phyloP scores from a whole-genome alignment of 1,140 invertebrate genomes.

The Diorhabda elongata region DNA sequence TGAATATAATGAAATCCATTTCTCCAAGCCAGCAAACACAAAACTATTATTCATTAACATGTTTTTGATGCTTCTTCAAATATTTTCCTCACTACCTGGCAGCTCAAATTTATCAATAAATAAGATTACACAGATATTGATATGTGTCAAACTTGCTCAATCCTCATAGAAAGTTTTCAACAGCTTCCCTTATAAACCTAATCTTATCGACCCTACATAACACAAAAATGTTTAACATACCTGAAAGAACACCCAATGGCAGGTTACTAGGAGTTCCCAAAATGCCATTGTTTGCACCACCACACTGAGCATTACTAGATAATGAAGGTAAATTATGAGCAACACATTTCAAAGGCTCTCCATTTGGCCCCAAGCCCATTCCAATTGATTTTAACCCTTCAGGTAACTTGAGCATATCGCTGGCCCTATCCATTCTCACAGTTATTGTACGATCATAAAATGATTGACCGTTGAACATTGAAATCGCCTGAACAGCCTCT shows the following conservation, averaged over 20 bases:
- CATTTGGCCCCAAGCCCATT: conserved; percentile 85
- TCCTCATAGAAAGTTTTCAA: no score
- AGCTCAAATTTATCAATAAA: no score
- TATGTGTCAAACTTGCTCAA: no score
- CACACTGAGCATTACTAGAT: neutral
- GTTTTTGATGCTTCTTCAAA: no score
- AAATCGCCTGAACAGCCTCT: conserved; percentile 96
- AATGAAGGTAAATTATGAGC: conserved; percentile 69
- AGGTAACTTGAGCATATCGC: conserved; percentile 66
- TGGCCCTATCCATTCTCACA: conserved; percentile 81
- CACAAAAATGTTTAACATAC: neutral
- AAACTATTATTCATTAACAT: no score
- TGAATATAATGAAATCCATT: no score
- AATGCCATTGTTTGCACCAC: neutral
- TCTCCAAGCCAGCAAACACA: no score
- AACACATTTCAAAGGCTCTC: conserved; percentile 84
- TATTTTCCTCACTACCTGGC: no score
- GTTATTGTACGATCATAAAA: conserved; percentile 92
- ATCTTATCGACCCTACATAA: no score
- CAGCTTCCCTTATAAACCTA: no score
- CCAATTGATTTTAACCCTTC: conserved; percentile 87
- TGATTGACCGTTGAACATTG: conserved; percentile 94
- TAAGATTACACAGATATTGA: no score
- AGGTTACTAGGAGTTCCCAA: neutral
- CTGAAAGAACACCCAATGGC: neutral